Evolutionary conservation across 2,888 invertebrate genomes (phyloP), one percentile per base, ranked within the genome.

Genomic region (Tiphia femorata): DNA sequence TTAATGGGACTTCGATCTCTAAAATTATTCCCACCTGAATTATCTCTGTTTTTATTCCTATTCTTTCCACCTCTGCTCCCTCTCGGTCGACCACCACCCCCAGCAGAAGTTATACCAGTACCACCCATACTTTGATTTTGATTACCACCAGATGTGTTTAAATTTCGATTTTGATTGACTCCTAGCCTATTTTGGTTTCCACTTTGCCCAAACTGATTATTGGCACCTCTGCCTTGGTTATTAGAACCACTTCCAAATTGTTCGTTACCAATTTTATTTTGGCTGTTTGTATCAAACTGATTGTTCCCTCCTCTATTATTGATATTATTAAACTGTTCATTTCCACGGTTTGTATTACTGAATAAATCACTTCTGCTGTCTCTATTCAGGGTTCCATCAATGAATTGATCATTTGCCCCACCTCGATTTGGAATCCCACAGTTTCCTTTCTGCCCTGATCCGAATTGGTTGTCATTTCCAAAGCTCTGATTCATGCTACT

Each of bases 1-100:
- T 67, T 70, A 27, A 83, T 55, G 8, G 82, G 83, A 57, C 83
- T 83, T 27, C 83, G 74, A 63, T 83, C 83, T 47, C 83, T 63
- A 35, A 81, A 83, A 48, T 67, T 80, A 55, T 72, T 76, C 8
- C 71, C 72, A 2, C 44, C 58, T 0, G 59, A 38, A 19, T 53
- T 67, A 29, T 77, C 77, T 33, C 71, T 66, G 43, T 76, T 77
- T 60, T 77, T 81, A 49, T 77, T 77, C 57, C 76, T 65, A 58
- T 79, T 79, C 38, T 79, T 79, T 25, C 80, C 80, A 44, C 78
- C 79, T 51, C 80, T 62, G 7, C 48, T 69, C 1, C 77, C 78
- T 17, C 78, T 70, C 20, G 63, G 44, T 41, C 63, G 53, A 6
- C 56, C 57, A 17, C 48, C 51, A 4, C 67, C 59, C 12, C 60